phyloP scores from a whole-genome alignment of 1,140 invertebrate genomes.

The Macrocentrus cingulum region DNA sequence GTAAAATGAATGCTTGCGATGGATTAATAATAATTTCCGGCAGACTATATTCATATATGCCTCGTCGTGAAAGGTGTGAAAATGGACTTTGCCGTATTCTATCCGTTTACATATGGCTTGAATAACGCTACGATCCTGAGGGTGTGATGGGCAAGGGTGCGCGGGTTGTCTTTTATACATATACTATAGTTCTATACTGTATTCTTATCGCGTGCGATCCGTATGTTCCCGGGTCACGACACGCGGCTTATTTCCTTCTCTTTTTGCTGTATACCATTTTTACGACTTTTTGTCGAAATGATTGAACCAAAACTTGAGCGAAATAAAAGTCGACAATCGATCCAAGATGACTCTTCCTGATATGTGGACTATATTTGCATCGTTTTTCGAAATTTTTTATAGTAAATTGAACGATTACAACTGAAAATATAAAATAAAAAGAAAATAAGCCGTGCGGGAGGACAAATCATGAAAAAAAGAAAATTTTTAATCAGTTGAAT shows the following conservation, averaged over 20 bases:
- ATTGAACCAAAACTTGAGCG: constrained; percentile 8
- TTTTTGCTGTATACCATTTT: constrained; percentile 16
- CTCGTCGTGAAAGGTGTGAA: constrained; percentile 18
- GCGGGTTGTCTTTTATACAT: constrained; percentile 15
- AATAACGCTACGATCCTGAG: not conserved
- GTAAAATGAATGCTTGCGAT: constrained; percentile 14
- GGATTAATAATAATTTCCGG: constrained; percentile 19
- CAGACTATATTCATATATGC: not conserved
- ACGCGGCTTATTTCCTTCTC: constrained; percentile 7
- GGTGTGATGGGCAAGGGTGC: not conserved
- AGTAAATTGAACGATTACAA: too few relatives aligned
- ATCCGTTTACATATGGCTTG: not conserved
- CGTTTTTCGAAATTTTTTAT: too few relatives aligned
- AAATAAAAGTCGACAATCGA: too few relatives aligned
- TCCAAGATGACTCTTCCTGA: too few relatives aligned
- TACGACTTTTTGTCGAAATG: constrained; percentile 22
- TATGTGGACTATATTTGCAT: too few relatives aligned
- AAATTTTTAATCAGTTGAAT: too few relatives aligned
- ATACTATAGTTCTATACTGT: too few relatives aligned
- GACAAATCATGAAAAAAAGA: too few relatives aligned
- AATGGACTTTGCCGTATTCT: constrained; percentile 1
- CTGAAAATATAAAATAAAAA: too few relatives aligned
- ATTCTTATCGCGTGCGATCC: constrained; percentile 28
- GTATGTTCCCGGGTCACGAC: constrained; percentile 25
- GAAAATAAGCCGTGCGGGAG: too few relatives aligned